phyloP scores from a whole-genome alignment of 2,113 vertebrate genomes.

The Cynocephalus volans region DNA sequence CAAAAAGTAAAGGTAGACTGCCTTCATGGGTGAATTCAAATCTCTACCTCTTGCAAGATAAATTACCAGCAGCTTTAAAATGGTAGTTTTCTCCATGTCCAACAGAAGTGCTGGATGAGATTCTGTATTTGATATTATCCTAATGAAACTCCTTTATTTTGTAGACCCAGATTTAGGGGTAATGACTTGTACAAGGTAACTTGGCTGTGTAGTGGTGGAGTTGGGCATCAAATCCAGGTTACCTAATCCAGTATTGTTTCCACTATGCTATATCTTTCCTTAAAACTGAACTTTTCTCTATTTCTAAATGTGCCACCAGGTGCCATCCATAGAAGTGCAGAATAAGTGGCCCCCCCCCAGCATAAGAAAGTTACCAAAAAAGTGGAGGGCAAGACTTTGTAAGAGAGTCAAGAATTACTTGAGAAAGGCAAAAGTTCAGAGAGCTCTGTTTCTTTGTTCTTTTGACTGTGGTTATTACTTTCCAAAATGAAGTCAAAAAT shows the following conservation, averaged over 20 bases:
- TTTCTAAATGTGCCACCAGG: slow-evolving; percentile 51
- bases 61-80: slow-evolving; percentile 35
- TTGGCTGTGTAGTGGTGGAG: not conserved
- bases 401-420: slow-evolving; percentile 22
- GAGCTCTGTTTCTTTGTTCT: not conserved
- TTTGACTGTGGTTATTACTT: not conserved
- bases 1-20: slow-evolving; percentile 10
- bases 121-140: not conserved
- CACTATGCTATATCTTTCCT: slow-evolving; percentile 42
- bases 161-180: not conserved
- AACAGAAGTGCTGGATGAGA: slow-evolving; percentile 26
- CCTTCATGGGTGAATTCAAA: slow-evolving; percentile 5
- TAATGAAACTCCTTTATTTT: slow-evolving; percentile 48
- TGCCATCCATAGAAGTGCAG: slow-evolving; percentile 7
- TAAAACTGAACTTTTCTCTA: slow-evolving; percentile 27
- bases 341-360: not conserved
- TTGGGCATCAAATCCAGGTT: not conserved
- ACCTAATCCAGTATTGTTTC: not conserved
- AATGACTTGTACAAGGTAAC: slow-evolving; percentile 11
- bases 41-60: slow-evolving; percentile 45
- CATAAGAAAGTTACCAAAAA: not conserved
- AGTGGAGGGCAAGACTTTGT: not conserved
- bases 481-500: slow-evolving; percentile 1
- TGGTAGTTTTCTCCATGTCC: slow-evolving; percentile 27
- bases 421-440: slow-evolving; percentile 31